A percentile compares a stretch with the other conserved stretches of the same genome.
These are phyloP conservation scores for Oreotrochilus melanogaster DNA, from an alignment of 2,113 vertebrate genomes.

Conservation along the genomic window DNA sequence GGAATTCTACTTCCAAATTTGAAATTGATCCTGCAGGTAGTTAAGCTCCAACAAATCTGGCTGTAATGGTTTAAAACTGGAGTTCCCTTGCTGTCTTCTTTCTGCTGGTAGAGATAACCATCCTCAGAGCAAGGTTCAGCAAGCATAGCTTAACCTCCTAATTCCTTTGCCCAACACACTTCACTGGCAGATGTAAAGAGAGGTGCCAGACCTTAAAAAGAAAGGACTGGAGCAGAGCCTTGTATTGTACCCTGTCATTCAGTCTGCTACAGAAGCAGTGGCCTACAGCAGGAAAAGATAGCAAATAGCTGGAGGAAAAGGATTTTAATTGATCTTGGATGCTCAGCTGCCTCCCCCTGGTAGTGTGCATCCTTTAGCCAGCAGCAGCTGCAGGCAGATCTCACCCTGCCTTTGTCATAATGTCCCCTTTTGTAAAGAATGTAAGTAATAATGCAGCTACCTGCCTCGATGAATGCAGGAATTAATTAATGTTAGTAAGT, in stretches of 20 bases:
- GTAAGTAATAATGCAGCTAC: constrained; percentile 35
- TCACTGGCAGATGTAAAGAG: not conserved
- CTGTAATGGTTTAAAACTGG: not conserved
- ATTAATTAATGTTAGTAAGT: constrained; percentile 71
- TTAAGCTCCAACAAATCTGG: not conserved
- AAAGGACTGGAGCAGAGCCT: not conserved
- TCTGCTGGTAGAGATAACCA: not conserved
- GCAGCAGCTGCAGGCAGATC: not conserved
- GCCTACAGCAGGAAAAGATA: not conserved
- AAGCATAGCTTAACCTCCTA: not conserved
- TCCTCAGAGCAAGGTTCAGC: not conserved
- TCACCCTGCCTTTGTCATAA: constrained; percentile 2
- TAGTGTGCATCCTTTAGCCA: not conserved
- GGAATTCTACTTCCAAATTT: not conserved
- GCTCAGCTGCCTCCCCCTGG: rapidly evolving
- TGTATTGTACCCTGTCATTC: not conserved
- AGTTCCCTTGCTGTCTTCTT: not conserved
- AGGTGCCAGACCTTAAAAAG: not conserved
- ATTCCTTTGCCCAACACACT: not conserved
- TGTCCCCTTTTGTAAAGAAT: constrained; percentile 38
- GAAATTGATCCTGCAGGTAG: not conserved
- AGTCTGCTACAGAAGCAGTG: not conserved
- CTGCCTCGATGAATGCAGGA: constrained; percentile 36
- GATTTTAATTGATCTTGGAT: not conserved
- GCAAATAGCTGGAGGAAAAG: not conserved